Base-by-base conservation (phyloP, 2,888 invertebrate genomes). In the Lutraria lutraria region DNA sequence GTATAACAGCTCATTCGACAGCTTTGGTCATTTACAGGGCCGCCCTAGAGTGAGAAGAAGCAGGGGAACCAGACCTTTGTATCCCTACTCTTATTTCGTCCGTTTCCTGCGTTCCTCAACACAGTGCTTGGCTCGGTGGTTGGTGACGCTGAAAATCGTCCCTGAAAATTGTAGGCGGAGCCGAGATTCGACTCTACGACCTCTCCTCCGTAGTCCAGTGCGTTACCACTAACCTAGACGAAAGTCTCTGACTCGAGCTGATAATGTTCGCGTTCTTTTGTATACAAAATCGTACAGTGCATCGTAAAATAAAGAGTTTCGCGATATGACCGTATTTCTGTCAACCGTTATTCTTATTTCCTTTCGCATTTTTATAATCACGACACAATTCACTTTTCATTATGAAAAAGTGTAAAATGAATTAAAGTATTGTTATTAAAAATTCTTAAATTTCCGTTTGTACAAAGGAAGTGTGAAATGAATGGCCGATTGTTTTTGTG, bases 361-460 rank as follows among this genome's bases (percentile, higher is more conserved):
- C 76, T 76, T 76, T 34, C 15, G 8, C 31, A 31, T 76, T 76
- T 76, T 76, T 76, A 34, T 76, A 34, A 76, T 76, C 76, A 76
- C 76, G 76, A 31, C 34, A 31, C 31, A 34, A 19, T 34, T 31
- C 31, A 68, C 31, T 76, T 76, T 76, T 34, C 29, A 76, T 76
- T 76, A 34, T 31, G 34, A 76, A 76, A 76, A 76, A 34, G 29
- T 13, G 34, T 76, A 16, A 76, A 76, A 25, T 76, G 31, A 76
- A 76, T 76, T 76, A 34, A 76, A 76, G 76, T 34, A 34, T 19
- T 31, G 76, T 76, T 31, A 76, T 76, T 76, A 76, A 76, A 43
- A 76, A 76, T 34, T 31, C 76, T 76, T 76, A 31, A 76, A 76
- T 76, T 76, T 76, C 76, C 76, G 76, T 76, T 76, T 31, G 19